These are phyloP conservation scores for Premnoplex brunnescens DNA, from an alignment of 2,797 vertebrate genomes.

Conservation along the genomic window DNA sequence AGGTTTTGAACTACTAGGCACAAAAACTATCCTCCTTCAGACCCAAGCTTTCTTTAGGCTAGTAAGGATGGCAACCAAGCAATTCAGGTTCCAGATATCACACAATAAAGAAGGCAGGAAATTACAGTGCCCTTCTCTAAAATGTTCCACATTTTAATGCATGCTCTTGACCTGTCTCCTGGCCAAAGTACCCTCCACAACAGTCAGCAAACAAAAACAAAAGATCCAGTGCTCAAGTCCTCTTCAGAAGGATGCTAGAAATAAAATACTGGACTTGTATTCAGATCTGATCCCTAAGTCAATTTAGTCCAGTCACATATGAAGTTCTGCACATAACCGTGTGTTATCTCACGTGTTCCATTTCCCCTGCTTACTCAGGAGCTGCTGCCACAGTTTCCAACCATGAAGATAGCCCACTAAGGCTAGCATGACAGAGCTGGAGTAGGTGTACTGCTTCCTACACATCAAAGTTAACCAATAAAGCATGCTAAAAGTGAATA, in stretches of 20 bases:
- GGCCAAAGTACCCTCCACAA: not conserved
- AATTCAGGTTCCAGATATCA: not conserved
- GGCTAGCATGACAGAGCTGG: not conserved
- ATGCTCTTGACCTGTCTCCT: not conserved
- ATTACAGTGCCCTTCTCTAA: not conserved
- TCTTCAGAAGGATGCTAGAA: not conserved
- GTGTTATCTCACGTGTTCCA: fast-evolving
- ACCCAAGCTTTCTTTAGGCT: not conserved
- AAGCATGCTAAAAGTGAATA: not conserved
- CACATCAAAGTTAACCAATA: not conserved
- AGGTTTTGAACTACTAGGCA: not conserved
- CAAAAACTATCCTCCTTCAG: not conserved
- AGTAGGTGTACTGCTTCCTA: not conserved
- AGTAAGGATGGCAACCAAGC: not conserved
- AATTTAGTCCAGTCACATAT: not conserved
- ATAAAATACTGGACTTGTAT: not conserved
- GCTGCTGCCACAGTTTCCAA: not conserved
- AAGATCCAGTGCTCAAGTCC: not conserved
- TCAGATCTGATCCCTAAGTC: not conserved
- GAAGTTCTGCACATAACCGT: not conserved
- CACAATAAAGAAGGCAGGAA: not conserved
- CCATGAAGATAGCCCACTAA: not conserved
- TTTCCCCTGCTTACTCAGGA: not conserved
- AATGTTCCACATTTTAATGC: not conserved
- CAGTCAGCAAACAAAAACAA: not conserved